Evolutionary conservation across 30 jellyfish, hydroid and myxozoan species (phyloP).

Genomic region (Turritopsis rubra): DNA sequence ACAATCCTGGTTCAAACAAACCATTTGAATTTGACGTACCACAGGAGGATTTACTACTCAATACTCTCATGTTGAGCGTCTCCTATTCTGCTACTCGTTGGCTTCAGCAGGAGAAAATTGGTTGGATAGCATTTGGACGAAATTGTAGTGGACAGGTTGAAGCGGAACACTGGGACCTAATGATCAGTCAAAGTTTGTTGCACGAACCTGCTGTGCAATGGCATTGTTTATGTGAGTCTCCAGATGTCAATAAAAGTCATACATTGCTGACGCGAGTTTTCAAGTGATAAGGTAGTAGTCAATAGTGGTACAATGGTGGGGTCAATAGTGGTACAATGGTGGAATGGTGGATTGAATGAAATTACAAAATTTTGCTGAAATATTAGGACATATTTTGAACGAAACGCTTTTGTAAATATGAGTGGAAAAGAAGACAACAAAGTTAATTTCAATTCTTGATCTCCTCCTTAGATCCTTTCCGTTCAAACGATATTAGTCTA

Average conservation of each 20-base stretch:
- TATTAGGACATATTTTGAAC: too few species aligned
- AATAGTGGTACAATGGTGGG: too few species aligned
- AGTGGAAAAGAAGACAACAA: too few species aligned
- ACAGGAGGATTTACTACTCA: constrained; percentile 71
- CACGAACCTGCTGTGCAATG: constrained; percentile 91
- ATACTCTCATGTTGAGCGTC: constrained; percentile 92
- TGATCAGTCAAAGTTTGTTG: constrained; percentile 70
- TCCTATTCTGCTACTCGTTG: constrained; percentile 87
- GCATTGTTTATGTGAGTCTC: constrained; percentile 95
- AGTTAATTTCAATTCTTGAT: too few species aligned
- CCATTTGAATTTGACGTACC: constrained; percentile 65
- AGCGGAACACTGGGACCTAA: constrained; percentile 96
- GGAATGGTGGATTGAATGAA: too few species aligned
- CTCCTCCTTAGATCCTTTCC: too few species aligned
- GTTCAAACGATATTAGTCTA: too few species aligned
- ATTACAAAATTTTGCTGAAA: too few species aligned
- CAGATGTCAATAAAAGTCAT: constrained; percentile 50
- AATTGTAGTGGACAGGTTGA: constrained; percentile 96
- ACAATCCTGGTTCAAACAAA: constrained; percentile 90
- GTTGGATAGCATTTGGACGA: constrained; percentile 96
- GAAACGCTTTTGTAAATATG: too few species aligned
- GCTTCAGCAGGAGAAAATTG: constrained; percentile 94
- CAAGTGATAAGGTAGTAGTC: constrained; percentile 11
- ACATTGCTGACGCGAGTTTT: constrained; percentile 25
- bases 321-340: too few species aligned